A percentile compares a stretch with the other conserved stretches of the same genome.
phyloP scores from a whole-genome alignment of 2,797 vertebrate genomes.

The Mastacembelus armatus region DNA sequence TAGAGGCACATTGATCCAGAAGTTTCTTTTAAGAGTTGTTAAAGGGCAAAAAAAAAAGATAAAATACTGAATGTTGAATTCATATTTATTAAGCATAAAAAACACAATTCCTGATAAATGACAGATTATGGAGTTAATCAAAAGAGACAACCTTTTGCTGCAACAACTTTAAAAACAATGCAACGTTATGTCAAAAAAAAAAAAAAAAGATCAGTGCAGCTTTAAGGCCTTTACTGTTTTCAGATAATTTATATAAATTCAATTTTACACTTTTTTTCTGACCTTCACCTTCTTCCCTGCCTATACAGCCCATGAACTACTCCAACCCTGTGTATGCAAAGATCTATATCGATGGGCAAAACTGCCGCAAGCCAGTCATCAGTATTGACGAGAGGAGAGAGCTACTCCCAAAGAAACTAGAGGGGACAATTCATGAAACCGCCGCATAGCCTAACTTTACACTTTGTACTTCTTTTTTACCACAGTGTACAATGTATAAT shows the following conservation, averaged over 20 bases:
- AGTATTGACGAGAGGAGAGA: conserved; percentile 98
- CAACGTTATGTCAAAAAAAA: too few relatives aligned
- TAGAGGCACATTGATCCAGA: background rate
- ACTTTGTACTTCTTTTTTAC: conserved; percentile 88
- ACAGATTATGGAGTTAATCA: background rate
- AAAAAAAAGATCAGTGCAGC: conserved; percentile 19
- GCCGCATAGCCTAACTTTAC: conserved; percentile 96
- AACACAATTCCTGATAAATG: background rate
- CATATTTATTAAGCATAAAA: background rate
- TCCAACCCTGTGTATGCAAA: conserved; percentile 98
- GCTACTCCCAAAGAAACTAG: conserved; percentile 99
- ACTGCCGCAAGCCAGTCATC: conserved; percentile 98
- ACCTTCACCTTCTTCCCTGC: conserved; percentile 8
- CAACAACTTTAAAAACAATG: background rate
- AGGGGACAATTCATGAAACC: conserved; percentile 98
- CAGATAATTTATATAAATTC: background rate
- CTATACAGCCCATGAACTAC: conserved; percentile 94
- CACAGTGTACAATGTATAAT: conserved; percentile 87
- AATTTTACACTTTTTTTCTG: background rate
- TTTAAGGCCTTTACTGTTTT: conserved; percentile 21
- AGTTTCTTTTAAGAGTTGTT: background rate
- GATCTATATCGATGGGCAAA: conserved; percentile 96
- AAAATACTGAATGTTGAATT: background rate
- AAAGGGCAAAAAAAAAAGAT: background rate
- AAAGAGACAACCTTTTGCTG: background rate